Percentiles rank a stretch among this genome's conserved stretches.
These are phyloP conservation scores for Silurus lanzhouensis DNA, from an alignment of 2,797 vertebrate genomes.

Conservation along the genomic window DNA sequence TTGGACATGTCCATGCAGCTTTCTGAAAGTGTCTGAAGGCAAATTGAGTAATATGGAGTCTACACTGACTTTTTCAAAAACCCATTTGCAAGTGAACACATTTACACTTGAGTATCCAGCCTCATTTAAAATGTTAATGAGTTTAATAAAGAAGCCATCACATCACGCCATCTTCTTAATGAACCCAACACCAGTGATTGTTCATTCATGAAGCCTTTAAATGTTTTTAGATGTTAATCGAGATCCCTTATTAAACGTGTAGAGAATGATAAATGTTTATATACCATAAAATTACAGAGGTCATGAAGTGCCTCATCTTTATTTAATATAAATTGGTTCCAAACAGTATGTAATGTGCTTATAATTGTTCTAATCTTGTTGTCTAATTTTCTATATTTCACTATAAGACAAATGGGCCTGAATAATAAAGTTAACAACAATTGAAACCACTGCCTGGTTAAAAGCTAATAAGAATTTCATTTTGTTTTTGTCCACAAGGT, in stretches of 20 bases:
- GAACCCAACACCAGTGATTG: neutral
- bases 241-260: neutral
- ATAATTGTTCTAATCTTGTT: neutral
- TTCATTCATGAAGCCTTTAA: neutral
- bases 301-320: neutral
- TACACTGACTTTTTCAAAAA: neutral
- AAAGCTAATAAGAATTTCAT: too few relatives aligned
- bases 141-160: neutral
- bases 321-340: neutral
- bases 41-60: neutral
- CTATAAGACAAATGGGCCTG: too few relatives aligned
- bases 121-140: slow-evolving; percentile 19
- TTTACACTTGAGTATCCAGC: neutral
- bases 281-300: neutral
- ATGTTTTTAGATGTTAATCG: neutral
- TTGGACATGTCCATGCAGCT: neutral
- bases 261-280: neutral
- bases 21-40: neutral
- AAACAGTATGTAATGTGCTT: too few relatives aligned
- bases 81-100: neutral
- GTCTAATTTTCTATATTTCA: too few relatives aligned
- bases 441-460: too few relatives aligned
- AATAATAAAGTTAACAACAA: too few relatives aligned
- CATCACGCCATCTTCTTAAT: neutral
- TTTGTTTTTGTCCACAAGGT: too few relatives aligned